These are phyloP conservation scores for Diplodus puntazzo DNA, from an alignment of 2,797 vertebrate genomes.

Conservation along the genomic window DNA sequence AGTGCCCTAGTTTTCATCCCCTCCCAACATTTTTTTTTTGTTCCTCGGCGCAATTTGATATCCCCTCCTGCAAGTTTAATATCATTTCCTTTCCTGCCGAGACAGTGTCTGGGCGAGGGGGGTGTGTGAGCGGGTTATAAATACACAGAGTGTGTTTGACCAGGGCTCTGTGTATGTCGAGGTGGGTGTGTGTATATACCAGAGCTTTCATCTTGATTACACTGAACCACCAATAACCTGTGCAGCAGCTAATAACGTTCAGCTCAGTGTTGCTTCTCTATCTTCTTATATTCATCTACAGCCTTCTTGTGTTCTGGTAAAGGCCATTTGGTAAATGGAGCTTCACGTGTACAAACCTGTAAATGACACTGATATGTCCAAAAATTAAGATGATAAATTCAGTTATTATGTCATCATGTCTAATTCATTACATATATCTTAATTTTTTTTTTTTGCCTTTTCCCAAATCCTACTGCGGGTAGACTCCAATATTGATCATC, in stretches of 20 bases:
- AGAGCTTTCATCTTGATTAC: conserved; percentile 73
- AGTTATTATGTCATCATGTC: not conserved
- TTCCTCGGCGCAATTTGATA: conserved; percentile 81
- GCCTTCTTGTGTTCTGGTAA: conserved; percentile 13
- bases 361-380: not conserved
- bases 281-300: conserved; percentile 13
- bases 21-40: conserved; percentile 72
- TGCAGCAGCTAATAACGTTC: conserved; percentile 48
- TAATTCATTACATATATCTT: not conserved
- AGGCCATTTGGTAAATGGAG: not conserved
- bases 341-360: not conserved
- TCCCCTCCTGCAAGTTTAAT: conserved; percentile 86
- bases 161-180: conserved; percentile 12
- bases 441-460: not conserved
- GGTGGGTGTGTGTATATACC: conserved; percentile 17
- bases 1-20: conserved; percentile 83
- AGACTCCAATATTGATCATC: not conserved
- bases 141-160: conserved; percentile 51
- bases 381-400: not conserved
- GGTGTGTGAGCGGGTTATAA: conserved; percentile 67
- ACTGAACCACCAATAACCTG: conserved; percentile 44
- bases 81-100: conserved; percentile 75
- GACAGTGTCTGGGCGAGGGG: conserved; percentile 51
- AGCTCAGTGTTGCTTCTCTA: conserved; percentile 21
- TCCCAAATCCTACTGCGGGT: too few relatives aligned